These are phyloP conservation scores for Napeogenes sylphis DNA, from an alignment of 2,888 invertebrate genomes.

Conservation along the genomic window DNA sequence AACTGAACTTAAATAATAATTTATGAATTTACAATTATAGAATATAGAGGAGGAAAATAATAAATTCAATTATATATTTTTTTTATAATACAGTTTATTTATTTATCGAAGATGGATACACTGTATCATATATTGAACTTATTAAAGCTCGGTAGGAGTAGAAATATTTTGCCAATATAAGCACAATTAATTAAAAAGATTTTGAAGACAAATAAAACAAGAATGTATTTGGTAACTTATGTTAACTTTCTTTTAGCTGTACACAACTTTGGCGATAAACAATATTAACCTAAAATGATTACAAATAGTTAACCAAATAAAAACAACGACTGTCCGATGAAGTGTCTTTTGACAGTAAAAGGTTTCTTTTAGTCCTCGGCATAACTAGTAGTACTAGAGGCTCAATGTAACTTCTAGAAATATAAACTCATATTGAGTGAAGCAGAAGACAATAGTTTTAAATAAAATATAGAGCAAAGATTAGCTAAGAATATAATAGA, in stretches of 20 bases:
- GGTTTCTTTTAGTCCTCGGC: constrained; percentile 1
- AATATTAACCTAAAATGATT: constrained; percentile 61
- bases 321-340: constrained; percentile 49
- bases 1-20: too few relatives aligned
- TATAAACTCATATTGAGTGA: neutral
- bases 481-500: neutral
- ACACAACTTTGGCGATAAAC: constrained; percentile 63
- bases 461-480: constrained; percentile 11
- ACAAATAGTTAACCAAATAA: constrained; percentile 67
- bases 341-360: constrained; percentile 61
- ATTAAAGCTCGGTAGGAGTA: too few relatives aligned
- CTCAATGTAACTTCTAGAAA: too few relatives aligned
- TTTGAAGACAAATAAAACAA: constrained; percentile 27
- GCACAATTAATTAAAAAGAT: too few relatives aligned
- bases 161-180: too few relatives aligned
- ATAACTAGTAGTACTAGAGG: too few relatives aligned
- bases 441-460: constrained; percentile 5
- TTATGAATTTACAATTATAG: too few relatives aligned
- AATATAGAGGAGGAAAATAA: too few relatives aligned
- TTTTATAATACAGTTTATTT: too few relatives aligned
- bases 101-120: too few relatives aligned
- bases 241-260: constrained; percentile 32
- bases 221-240: constrained; percentile 52
- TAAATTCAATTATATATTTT: too few relatives aligned
- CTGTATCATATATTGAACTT: too few relatives aligned